Percentiles rank a stretch among this genome's conserved stretches.
Evolutionary conservation across 2,888 invertebrate genomes (phyloP).

Genomic region (Drosophila infuscata): DNA sequence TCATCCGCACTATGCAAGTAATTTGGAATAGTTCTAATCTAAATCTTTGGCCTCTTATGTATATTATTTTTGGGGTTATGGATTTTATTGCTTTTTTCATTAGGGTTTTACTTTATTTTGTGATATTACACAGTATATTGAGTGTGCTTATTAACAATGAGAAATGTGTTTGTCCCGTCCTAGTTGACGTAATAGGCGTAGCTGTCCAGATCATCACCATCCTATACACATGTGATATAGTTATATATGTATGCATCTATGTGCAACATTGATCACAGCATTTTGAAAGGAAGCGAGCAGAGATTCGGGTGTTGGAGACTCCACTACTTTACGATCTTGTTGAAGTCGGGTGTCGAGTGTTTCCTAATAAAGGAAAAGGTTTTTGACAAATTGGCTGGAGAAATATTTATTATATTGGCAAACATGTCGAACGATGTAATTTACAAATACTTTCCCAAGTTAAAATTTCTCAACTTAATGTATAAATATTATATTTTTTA

Average conservation of each 20-base stretch:
- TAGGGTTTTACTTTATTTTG: conserved; percentile 11
- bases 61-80: not conserved
- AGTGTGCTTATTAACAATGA: conserved; percentile 58
- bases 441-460: not conserved
- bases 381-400: not conserved
- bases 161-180: conserved; percentile 22
- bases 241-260: not conserved
- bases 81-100: conserved; percentile 14
- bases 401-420: not conserved
- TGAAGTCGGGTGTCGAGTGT: no score
- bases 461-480: not conserved
- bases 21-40: conserved; percentile 45
- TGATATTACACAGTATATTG: conserved; percentile 35
- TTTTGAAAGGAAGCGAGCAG: no score
- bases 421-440: not conserved
- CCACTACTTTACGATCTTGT: no score
- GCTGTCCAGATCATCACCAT: conserved; percentile 50
- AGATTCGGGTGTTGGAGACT: no score
- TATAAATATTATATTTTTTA: not conserved
- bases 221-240: conserved; percentile 5
- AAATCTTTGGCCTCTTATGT: conserved; percentile 26
- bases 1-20: conserved; percentile 51
- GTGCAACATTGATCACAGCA: not conserved
- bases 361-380: not conserved
- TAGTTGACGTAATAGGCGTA: conserved; percentile 54